Evolutionary conservation across 2,797 vertebrate species (phyloP).

Genomic region (Urocyon cinereoargenteus): DNA sequence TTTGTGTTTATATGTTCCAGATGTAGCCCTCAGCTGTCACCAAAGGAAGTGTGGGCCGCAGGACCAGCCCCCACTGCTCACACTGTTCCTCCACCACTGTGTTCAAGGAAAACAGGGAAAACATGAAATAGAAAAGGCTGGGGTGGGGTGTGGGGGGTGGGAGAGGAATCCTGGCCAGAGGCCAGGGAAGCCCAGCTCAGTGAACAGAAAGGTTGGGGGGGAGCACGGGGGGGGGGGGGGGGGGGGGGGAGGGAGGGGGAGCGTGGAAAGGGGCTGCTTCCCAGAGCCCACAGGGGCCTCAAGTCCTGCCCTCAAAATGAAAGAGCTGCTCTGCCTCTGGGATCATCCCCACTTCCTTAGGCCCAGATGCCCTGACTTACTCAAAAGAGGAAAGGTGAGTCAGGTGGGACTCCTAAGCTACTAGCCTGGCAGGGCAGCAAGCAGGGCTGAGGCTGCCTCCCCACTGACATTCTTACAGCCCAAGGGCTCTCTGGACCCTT

Average conservation of each 20-base stretch:
- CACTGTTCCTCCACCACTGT: not conserved
- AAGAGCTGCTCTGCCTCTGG: not conserved
- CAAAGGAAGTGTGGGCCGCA: conserved; percentile 55
- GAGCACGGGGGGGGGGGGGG: not conserved
- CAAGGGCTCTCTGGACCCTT: not conserved
- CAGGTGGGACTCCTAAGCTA: not conserved
- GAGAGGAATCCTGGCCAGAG: not conserved
- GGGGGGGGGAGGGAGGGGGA: not conserved
- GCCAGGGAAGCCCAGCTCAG: not conserved
- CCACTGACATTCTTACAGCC: accelerated
- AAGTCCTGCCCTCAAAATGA: not conserved
- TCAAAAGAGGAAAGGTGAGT: not conserved
- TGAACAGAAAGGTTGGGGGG: not conserved
- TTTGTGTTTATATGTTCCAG: conserved; percentile 64
- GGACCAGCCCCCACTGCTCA: not conserved
- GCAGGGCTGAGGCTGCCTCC: not conserved
- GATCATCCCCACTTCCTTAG: not conserved
- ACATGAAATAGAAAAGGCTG: not conserved
- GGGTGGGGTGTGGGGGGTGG: not conserved
- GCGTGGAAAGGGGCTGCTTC: not conserved
- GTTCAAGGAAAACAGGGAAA: conserved; percentile 1
- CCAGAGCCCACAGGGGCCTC: not conserved
- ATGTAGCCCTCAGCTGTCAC: conserved; percentile 56
- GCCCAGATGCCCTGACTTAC: not conserved
- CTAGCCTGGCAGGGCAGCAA: not conserved